Evolutionary conservation across 2,888 invertebrate species (phyloP), one percentile per base, ranked within the genome.

Genomic region (Phengaris alcon): DNA sequence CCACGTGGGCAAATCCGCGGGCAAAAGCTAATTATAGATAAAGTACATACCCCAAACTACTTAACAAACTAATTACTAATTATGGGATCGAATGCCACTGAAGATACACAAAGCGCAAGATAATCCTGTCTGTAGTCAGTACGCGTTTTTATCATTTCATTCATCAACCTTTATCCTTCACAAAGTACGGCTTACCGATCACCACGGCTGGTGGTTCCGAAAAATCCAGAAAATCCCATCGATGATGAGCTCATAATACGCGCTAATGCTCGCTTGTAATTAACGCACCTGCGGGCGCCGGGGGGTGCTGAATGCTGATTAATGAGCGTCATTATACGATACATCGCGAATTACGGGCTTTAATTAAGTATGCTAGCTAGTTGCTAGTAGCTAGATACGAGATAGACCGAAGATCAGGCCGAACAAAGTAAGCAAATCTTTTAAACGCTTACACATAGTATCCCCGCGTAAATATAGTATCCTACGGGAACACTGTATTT

Each of bases 271-370:
- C 64, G 64, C 35, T 10, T 5, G 64, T 64, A 70, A 70, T 70
- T 70, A 51, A 70, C 51, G 70, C 48, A 51, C 51, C 51, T 70
- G 70, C 70, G 51, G 35, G 64, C 12, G 59, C 59, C 59, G 64
- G 64, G 64, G 64, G 64, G 12, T 35, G 6, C 35, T 15, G 64
- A 64, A 6, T 35, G 6, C 35, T 15, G 64, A 64, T 64, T 64
- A 35, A 64, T 64, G 59, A 15, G 48, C 48, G 48, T 48, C 48
- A 35, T 35, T 48, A 48, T 48, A 48, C 48, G 9, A 57, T n/a
- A 57, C 59, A 59, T 8, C 57, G 15, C 57, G 15, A 57, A 57
- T 57, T 57, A 57, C 22, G 15, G 59, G 15, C 15, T 59, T 59
- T 59, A 59, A 59, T 59, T 59, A 59, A 15, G 59, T 59, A 22